A percentile compares a stretch with the other conserved stretches of the same genome.
Evolutionary conservation across 1,140 invertebrate species (phyloP).

Genomic region (Calliopsis andreniformis): DNA sequence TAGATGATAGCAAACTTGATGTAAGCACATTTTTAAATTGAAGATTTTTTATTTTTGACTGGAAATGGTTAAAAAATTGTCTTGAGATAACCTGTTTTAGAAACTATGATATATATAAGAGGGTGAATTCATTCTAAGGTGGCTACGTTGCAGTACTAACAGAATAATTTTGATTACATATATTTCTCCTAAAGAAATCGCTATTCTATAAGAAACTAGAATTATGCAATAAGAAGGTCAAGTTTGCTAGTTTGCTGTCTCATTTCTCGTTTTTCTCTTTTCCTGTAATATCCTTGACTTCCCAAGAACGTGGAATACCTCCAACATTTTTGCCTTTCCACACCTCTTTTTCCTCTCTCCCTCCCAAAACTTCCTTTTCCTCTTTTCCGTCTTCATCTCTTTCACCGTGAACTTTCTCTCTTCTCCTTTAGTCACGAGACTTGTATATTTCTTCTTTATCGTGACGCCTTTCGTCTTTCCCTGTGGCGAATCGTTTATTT

Average conservation of each 20-base stretch:
- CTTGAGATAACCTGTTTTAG: too few relatives aligned
- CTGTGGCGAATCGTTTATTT: not conserved
- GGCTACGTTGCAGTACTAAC: too few relatives aligned
- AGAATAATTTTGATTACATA: too few relatives aligned
- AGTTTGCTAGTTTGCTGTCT: slow-evolving; percentile 61
- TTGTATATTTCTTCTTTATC: slow-evolving; percentile 40
- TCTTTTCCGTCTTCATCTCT: not conserved
- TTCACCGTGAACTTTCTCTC: not conserved
- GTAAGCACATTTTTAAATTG: too few relatives aligned
- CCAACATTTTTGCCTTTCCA: slow-evolving; percentile 17
- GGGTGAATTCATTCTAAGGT: too few relatives aligned
- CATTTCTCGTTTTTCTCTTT: slow-evolving; percentile 52
- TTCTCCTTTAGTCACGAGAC: not conserved
- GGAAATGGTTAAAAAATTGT: too few relatives aligned
- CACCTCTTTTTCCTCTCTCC: slow-evolving; percentile 11
- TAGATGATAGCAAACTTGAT: too few relatives aligned
- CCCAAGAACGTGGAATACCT: slow-evolving; percentile 38
- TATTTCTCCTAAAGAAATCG: too few relatives aligned
- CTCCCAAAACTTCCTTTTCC: slow-evolving; percentile 4
- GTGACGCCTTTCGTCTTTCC: slow-evolving; percentile 3
- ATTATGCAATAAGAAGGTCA: not conserved
- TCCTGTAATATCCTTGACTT: slow-evolving; percentile 65
- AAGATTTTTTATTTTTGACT: too few relatives aligned
- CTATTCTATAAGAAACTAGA: too few relatives aligned
- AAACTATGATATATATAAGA: too few relatives aligned